Evolutionary conservation across 2,113 vertebrate genomes (phyloP).

Genomic region (Nycticebus coucang): DNA sequence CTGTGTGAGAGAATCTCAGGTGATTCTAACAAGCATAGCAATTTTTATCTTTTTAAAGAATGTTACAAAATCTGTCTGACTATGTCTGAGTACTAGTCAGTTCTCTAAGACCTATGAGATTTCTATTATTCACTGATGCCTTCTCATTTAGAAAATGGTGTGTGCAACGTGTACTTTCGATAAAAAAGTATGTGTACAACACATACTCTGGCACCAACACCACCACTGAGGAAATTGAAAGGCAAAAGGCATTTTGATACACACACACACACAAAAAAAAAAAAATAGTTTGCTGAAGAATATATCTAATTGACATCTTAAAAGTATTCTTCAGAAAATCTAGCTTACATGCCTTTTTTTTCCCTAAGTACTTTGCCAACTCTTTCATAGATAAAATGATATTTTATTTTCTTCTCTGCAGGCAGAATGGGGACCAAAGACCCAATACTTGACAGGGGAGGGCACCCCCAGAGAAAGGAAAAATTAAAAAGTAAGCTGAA

Average conservation of each 20-base stretch:
- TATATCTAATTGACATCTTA: conserved; percentile 40
- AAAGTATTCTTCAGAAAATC: conserved; percentile 31
- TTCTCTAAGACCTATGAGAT: neutral
- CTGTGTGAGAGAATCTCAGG: neutral
- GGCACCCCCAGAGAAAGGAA: too few relatives aligned
- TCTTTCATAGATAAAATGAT: conserved; percentile 8
- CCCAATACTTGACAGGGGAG: too few relatives aligned
- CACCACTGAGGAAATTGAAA: conserved; percentile 42
- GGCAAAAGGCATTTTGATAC: conserved; percentile 28
- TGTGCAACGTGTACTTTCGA: conserved; percentile 23
- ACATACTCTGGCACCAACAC: neutral
- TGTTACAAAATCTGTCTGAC: neutral
- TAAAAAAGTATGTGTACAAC: too few relatives aligned
- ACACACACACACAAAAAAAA: neutral
- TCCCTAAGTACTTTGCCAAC: neutral
- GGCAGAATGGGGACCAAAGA: too few relatives aligned
- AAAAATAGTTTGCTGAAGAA: conserved; percentile 37
- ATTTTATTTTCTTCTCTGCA: neutral
- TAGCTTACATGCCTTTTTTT: neutral
- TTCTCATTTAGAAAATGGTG: conserved; percentile 42
- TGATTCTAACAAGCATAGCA: neutral
- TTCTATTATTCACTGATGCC: conserved; percentile 10
- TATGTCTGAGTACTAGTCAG: neutral
- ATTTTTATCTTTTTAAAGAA: neutral
- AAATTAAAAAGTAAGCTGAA: too few relatives aligned